Percentiles rank a stretch among this genome's conserved stretches.
phyloP scores from a whole-genome alignment of 2,888 invertebrate species.

The Ornithoptera priamus region DNA sequence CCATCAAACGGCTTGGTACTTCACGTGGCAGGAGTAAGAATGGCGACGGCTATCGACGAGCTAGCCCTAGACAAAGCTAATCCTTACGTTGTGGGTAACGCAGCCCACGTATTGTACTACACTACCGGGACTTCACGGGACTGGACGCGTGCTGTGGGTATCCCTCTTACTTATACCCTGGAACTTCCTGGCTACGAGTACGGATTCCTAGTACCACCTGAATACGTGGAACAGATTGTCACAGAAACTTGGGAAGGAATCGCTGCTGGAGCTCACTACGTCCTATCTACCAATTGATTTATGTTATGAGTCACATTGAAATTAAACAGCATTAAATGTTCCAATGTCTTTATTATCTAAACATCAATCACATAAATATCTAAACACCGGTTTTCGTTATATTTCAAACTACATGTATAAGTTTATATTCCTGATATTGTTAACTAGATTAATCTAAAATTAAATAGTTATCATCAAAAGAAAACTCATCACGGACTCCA shows the following conservation, averaged over 20 bases:
- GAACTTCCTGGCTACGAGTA: slow-evolving; percentile 83
- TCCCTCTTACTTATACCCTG: slow-evolving; percentile 83
- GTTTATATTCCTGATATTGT: no score
- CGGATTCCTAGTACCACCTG: slow-evolving; percentile 78
- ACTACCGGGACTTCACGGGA: slow-evolving; percentile 85
- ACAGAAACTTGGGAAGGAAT: slow-evolving; percentile 82
- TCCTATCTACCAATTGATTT: slow-evolving; percentile 39
- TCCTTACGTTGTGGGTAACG: slow-evolving; percentile 78
- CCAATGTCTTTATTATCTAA: neutral
- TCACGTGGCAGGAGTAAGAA: slow-evolving; percentile 60
- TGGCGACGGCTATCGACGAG: slow-evolving; percentile 67
- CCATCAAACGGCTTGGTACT: slow-evolving; percentile 76
- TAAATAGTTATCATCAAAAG: no score
- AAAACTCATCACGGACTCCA: no score
- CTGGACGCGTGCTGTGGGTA: slow-evolving; percentile 81
- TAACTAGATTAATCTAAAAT: no score
- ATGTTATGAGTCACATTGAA: neutral
- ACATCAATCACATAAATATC: no score
- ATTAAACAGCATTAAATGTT: neutral
- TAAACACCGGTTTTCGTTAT: no score
- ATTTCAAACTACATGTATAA: no score
- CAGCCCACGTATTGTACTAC: slow-evolving; percentile 77
- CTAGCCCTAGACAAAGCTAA: slow-evolving; percentile 62
- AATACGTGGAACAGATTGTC: slow-evolving; percentile 78
- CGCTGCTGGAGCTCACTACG: slow-evolving; percentile 57